Evolutionary conservation across 1,140 invertebrate species (phyloP), one percentile per base, ranked within the genome.

Genomic region (Conopomorpha cramerella): DNA sequence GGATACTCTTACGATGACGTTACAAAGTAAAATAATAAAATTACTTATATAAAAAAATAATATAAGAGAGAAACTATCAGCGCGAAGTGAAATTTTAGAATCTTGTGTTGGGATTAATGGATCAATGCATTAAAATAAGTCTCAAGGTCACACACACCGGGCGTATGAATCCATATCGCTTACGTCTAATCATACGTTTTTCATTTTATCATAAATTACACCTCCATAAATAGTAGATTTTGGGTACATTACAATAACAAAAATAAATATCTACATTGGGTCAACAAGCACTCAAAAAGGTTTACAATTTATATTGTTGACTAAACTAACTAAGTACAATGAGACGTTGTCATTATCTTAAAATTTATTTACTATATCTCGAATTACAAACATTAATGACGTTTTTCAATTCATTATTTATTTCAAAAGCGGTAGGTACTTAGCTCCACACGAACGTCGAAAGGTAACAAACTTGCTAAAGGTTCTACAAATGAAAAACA

Each of bases 211-310:
- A 53, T 33, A 28, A n/a, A n/a, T n/a, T 38, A 44, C 38, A 41
- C 46, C 46, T 59, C 42, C 52, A 66, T 67, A 66, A 61, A 70
- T 65, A 68, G 51, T 57, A 61, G n/a, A 74, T 68, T 74, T 72
- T 51, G 64, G 56, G 51, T 65, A 73, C 62, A 70, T 60, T 63
- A 72, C 53, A 56, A 68, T 73, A 73, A 76, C 71, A 72, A 76
- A 76, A 76, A 76, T 76, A 72, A 76, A 72, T 72, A 76, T 76
- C 64, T 76, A 76, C 66, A 76, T 71, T 62, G 62, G 55, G 58
- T 67, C 63, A 70, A 76, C 67, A 65, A 72, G 55, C 59, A 62
- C 61, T 57, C 66, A 57, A 64, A 60, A 46, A 45, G 45, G 60
- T 57, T 55, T 58, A 55, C 58, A 55, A 66, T 66, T 64, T 53